These are phyloP conservation scores for Oophaga pumilio DNA, from an alignment of 2,113 vertebrate species.

Conservation along the genomic window DNA sequence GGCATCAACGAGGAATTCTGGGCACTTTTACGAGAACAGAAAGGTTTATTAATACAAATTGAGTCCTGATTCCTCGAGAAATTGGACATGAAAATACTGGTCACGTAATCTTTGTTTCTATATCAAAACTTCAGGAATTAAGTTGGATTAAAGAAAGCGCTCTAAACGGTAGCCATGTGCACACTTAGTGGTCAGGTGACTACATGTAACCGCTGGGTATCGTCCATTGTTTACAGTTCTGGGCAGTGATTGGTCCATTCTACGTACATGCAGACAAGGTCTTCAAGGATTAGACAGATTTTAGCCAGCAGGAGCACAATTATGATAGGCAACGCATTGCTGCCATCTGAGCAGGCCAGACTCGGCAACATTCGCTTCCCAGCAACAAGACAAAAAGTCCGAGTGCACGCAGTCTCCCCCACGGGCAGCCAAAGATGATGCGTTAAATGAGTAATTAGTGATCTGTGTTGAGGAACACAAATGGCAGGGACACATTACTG, in stretches of 20 bases:
- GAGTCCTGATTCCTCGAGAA: neutral
- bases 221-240: neutral
- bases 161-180: neutral
- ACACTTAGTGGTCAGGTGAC: neutral
- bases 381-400: conserved; percentile 57
- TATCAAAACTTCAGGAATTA: neutral
- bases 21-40: neutral
- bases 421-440: conserved; percentile 60
- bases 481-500: conserved; percentile 80
- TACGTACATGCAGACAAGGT: conserved; percentile 32
- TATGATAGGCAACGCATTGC: conserved; percentile 25
- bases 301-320: conserved; percentile 27
- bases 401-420: conserved; percentile 58
- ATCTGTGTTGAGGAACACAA: conserved; percentile 72
- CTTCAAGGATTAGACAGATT: conserved; percentile 26
- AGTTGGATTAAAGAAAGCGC: neutral
- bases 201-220: neutral
- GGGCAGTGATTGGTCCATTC: conserved; percentile 11
- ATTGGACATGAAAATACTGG: neutral
- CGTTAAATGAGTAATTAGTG: conserved; percentile 74
- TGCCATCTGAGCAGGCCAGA: conserved; percentile 47
- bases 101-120: neutral
- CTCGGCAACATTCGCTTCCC: conserved; percentile 42
- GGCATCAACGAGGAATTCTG: neutral
- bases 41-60: neutral